Base-by-base conservation (phyloP, 2,113 vertebrate genomes). In the Calonectris borealis region DNA sequence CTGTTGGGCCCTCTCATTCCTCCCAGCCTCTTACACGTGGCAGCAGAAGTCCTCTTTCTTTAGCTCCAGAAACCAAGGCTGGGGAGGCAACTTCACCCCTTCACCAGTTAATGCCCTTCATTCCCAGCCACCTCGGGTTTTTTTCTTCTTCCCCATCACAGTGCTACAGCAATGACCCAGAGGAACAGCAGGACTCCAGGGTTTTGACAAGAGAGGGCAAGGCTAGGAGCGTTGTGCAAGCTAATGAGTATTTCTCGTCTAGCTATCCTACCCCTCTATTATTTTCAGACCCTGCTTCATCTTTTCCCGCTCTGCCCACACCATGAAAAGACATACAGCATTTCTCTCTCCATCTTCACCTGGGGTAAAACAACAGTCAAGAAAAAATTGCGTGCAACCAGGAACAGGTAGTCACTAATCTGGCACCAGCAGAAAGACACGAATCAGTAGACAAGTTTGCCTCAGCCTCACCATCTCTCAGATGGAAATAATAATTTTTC, bases 21-120 rank as follows among this genome's bases (percentile, higher is more conserved):
- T 40, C 18, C 8, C 32, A 44, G 22, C 0, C 0, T n/a, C 13
- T 26, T 48, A 38, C 4, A 69, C 0, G 1, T 16, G 42, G 19
- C 34, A 72, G 48, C 18, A 31, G 14, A 78, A 82, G 5, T n/a
- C 13, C 8, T 20, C 5, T 31, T 22, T 60, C 27, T 62, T 79
- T 32, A 55, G n/a, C 48, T 44, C 49, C 10, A 34, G 48, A 62
- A 49, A 44, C 22, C 44, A 26, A 16, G 26, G 13, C 0, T 81
- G 24, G 44, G n/a, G 22, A 70, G 7, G 49, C 36, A 75, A 46
- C 27, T 26, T 75, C n/a, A n/a, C 13, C 24, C 36, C 32, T 81
- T 60, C 21, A 49, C 22, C 26, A 51, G 24, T 24, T 40, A 58
- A 58, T 31, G 29, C 7, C 21, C 17, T 87, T 73, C 48, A 54